These are phyloP conservation scores for Heterotilapia buettikoferi DNA, from an alignment of 2,113 vertebrate genomes.

Conservation along the genomic window DNA sequence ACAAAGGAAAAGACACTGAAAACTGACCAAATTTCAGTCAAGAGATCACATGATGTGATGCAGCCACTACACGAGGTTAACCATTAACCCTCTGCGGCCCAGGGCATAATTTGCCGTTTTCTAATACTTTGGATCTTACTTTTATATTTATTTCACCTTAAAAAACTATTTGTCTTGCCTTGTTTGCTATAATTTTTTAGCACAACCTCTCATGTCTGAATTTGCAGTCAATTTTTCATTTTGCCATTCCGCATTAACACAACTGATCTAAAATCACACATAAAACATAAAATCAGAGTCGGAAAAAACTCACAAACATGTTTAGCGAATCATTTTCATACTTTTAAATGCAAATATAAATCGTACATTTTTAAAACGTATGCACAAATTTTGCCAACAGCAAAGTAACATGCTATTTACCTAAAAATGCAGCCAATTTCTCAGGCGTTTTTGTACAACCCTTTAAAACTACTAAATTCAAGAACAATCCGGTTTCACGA, in stretches of 20 bases:
- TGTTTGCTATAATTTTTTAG: not conserved
- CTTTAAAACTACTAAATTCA: not conserved
- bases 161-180: not conserved
- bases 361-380: not conserved
- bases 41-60: not conserved
- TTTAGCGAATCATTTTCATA: not conserved
- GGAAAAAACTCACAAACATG: not conserved
- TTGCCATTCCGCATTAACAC: not conserved
- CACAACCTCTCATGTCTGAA: not conserved
- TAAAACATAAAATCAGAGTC: not conserved
- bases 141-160: not conserved
- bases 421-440: not conserved
- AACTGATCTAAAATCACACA: not conserved
- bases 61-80: not conserved
- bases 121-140: not conserved
- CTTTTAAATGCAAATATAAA: not conserved
- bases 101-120: not conserved
- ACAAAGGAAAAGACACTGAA: not conserved
- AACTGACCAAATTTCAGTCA: not conserved
- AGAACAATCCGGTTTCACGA: not conserved
- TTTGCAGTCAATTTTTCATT: not conserved
- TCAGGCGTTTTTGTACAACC: not conserved
- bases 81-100: not conserved
- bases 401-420: fast-evolving
- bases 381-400: not conserved